These are phyloP conservation scores for Sylvia atricapilla DNA, from an alignment of 2,113 vertebrate species.

Conservation along the genomic window DNA sequence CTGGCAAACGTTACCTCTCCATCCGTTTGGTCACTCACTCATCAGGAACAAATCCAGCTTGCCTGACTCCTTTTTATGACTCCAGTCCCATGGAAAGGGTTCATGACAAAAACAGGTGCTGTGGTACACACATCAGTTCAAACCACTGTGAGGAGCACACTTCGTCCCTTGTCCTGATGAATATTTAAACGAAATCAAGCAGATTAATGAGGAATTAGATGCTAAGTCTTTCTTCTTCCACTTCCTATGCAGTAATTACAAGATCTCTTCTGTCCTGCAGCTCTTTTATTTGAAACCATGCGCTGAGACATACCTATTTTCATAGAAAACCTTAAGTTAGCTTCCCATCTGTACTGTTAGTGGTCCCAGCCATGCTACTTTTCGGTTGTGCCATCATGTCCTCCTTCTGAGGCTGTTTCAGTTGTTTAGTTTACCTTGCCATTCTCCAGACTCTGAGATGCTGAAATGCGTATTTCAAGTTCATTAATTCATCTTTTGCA, in stretches of 20 bases:
- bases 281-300: neutral
- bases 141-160: neutral
- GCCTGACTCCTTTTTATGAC: neutral
- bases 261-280: neutral
- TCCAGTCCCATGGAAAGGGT: neutral
- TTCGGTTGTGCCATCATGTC: neutral
- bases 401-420: neutral
- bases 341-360: neutral
- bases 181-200: neutral
- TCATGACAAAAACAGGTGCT: neutral
- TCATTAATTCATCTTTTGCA: neutral
- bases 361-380: neutral
- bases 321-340: neutral
- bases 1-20: neutral
- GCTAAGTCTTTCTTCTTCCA: neutral
- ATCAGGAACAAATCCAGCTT: neutral
- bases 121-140: neutral
- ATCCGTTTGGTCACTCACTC: neutral
- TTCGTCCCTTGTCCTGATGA: rapidly evolving
- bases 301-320: neutral
- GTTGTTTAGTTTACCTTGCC: neutral
- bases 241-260: neutral
- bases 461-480: neutral
- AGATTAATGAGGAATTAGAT: neutral
- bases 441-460: neutral